A percentile compares a stretch with the other conserved stretches of the same genome.
Evolutionary conservation across 2,113 vertebrate species (phyloP).

Genomic region (Triplophysa tibetana): DNA sequence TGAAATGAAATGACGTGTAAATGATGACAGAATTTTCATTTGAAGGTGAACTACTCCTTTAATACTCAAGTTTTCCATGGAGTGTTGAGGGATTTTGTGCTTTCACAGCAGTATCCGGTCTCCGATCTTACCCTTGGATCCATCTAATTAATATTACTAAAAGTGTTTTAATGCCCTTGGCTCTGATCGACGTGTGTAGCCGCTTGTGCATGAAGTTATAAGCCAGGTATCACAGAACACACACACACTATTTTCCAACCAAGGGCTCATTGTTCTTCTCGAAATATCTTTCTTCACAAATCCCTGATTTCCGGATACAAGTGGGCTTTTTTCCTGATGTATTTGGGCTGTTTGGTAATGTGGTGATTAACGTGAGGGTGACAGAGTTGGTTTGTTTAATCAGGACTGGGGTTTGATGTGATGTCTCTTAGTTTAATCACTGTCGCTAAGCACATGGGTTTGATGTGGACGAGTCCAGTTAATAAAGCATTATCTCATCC

Average conservation of each 20-base stretch:
- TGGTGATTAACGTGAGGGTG: constrained; percentile 70
- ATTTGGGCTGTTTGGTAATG: constrained; percentile 62
- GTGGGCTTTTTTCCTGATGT: constrained; percentile 35
- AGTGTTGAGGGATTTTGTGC: neutral
- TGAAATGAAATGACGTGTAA: no score
- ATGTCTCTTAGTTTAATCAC: constrained; percentile 77
- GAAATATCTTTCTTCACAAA: constrained; percentile 63
- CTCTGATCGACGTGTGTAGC: constrained; percentile 70
- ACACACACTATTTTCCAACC: constrained; percentile 14
- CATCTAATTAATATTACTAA: constrained; percentile 51
- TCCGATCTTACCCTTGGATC: constrained; percentile 7
- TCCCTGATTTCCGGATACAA: constrained; percentile 64
- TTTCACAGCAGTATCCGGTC: neutral
- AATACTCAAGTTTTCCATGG: neutral
- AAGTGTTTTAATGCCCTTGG: constrained; percentile 51
- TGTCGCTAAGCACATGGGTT: constrained; percentile 68
- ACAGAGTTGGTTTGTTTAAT: constrained; percentile 68
- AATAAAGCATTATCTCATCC: constrained; percentile 74
- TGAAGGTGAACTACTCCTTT: no score
- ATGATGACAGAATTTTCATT: no score
- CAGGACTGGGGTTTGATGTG: constrained; percentile 76
- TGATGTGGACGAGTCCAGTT: constrained; percentile 76
- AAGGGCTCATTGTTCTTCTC: constrained; percentile 57
- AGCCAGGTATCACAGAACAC: constrained; percentile 61
- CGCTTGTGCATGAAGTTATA: constrained; percentile 64